These are phyloP conservation scores for Allygus modestus DNA, from an alignment of 2,888 invertebrate species.

Conservation along the genomic window DNA sequence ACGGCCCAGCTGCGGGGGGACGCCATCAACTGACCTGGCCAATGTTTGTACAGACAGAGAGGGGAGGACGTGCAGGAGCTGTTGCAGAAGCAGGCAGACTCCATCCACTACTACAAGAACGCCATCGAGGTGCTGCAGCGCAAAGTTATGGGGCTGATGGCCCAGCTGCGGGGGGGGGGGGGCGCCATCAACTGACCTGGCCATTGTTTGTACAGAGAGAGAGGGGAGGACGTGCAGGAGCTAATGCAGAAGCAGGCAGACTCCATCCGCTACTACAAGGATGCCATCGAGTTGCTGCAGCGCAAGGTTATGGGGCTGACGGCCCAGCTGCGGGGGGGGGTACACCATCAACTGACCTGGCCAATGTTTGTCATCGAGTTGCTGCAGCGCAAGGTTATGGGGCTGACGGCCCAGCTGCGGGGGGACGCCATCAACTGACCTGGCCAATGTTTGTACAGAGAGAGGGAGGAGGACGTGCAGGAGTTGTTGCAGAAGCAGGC, in stretches of 20 bases:
- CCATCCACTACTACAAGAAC: constrained; percentile 82
- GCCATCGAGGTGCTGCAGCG: constrained; percentile 82
- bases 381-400: constrained; percentile 82
- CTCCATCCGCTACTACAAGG: constrained; percentile 82
- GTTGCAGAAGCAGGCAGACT: constrained; percentile 84
- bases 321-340: too few species aligned
- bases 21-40: constrained; percentile 55
- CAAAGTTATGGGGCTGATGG: too few species aligned
- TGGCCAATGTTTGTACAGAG: constrained; percentile 69
- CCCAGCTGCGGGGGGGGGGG: too few species aligned
- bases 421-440: constrained; percentile 58
- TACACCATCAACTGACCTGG: too few species aligned
- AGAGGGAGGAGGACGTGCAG: constrained; percentile 76
- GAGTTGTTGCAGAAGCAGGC: constrained; percentile 85
- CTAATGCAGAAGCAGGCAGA: constrained; percentile 85
- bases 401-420: constrained; percentile 68
- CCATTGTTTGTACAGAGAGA: constrained; percentile 70
- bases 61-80: constrained; percentile 79
- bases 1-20: constrained; percentile 66
- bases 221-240: constrained; percentile 78
- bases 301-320: too few species aligned
- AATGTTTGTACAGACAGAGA: constrained; percentile 69
- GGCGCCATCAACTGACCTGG: too few species aligned
- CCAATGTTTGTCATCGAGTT: too few species aligned
- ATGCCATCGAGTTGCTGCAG: constrained; percentile 82